Percentiles rank a stretch among this genome's conserved stretches.
Conservation (phyloP, 2,797 vertebrate species). For the Enteromius treurensis region DNA sequence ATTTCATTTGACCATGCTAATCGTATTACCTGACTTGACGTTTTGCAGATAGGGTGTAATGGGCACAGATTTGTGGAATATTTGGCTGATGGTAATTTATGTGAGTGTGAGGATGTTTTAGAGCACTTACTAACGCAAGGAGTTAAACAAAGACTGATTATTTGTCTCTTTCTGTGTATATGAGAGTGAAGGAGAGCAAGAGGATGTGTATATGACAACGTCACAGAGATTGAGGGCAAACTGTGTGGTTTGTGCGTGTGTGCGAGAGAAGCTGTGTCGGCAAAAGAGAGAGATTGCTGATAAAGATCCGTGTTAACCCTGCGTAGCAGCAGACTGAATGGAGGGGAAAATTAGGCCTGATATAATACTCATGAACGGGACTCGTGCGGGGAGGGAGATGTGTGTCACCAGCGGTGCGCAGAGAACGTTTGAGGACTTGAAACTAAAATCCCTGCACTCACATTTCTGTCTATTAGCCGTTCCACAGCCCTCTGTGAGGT, state of each 20-base stretch:
- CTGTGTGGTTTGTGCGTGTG: constrained; percentile 43
- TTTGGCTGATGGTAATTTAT: constrained; percentile 60
- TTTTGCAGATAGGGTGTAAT: constrained; percentile 92
- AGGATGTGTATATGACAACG: constrained; percentile 19
- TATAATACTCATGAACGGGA: constrained; percentile 79
- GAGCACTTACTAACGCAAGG: constrained; percentile 10
- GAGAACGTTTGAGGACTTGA: constrained; percentile 59
- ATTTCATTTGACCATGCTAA: constrained; percentile 96
- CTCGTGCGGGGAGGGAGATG: constrained; percentile 57
- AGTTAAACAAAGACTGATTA: constrained; percentile 23
- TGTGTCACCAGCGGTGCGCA: constrained; percentile 57
- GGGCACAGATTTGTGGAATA: constrained; percentile 90
- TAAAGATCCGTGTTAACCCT: constrained; percentile 68
- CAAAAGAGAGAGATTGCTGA: constrained; percentile 58
- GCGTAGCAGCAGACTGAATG: constrained; percentile 73
- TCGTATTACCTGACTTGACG: constrained; percentile 91
- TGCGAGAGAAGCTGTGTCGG: constrained; percentile 76
- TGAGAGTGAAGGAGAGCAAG: constrained; percentile 43
- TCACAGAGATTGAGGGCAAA: constrained; percentile 27
- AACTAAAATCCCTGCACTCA: constrained; percentile 54
- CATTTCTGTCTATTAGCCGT: constrained; percentile 44
- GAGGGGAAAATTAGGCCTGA: constrained; percentile 84
- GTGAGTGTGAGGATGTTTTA: constrained; percentile 52
- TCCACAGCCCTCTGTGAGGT: constrained; percentile 45
- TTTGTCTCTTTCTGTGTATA: constrained; percentile 43